Base-by-base conservation (phyloP, 2,113 vertebrate genomes). In the Tyto alba region DNA sequence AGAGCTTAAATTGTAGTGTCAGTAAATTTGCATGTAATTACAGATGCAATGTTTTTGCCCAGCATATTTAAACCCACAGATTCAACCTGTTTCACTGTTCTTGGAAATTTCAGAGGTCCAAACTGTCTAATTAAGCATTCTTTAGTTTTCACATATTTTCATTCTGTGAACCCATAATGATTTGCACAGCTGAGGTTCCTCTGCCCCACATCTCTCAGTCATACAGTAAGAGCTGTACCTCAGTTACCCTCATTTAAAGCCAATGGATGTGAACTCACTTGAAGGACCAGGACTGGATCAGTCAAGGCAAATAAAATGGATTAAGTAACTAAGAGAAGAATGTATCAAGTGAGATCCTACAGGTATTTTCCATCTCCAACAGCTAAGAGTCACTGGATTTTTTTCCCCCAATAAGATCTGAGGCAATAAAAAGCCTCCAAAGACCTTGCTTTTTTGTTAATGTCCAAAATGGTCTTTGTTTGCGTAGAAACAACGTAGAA, bases 381-480 rank as follows among this genome's bases (percentile, higher is more conserved):
- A 10, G 60, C 55, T 77, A 26, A 55, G 16, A 79, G 30, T 95
- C 48, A 48, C 21, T 64, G 21, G 63, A n/a, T 27, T 47, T 66
- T 88, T 36, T 18, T 6, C 19, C 13, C 68, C 38, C 83, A 67
- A 20, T 34, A 89, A 90, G 55, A 94, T 68, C 66, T 73, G 50
- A 81, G 79, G 52, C 5, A 66, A 76, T 66, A 83, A 96, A 88
- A 87, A 82, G 62, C 56, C 95, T 92, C 91, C 68, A 66, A 95
- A 94, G 90, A 78, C 78, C 78, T 79, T 6, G 2, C 85, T 93
- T 55, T 91, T 85, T 63, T 10, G 11, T 40, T 78, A 79, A 83
- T 90, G 92, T 95, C 96, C 92, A 93, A 95, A 92, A 93, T 85
- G 94, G 88, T 93, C 93, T 85, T 96, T 94, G 91, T 96, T 96